Percentiles rank a stretch among this genome's conserved stretches.
Conservation (phyloP, 2,888 invertebrate genomes). For the Leptopterna dolabrata region DNA sequence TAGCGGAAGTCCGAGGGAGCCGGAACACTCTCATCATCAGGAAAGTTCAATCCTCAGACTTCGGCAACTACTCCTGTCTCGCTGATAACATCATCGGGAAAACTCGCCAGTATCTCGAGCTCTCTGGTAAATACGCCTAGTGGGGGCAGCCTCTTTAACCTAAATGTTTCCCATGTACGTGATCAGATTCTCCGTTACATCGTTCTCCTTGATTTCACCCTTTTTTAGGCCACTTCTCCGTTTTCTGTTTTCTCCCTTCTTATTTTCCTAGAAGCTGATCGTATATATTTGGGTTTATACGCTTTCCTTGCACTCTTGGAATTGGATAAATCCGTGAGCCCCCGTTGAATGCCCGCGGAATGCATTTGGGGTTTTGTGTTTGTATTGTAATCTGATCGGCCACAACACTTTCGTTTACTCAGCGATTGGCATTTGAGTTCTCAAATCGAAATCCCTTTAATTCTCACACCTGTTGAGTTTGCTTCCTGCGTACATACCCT, state of each 20-base stretch:
- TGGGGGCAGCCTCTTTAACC: background rate
- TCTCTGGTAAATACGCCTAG: conserved; percentile 72
- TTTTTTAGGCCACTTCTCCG: background rate
- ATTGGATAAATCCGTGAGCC: background rate
- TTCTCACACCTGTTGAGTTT: too few relatives aligned
- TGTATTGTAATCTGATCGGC: background rate
- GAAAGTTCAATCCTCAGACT: conserved; percentile 76
- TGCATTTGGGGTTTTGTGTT: background rate
- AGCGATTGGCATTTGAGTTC: too few relatives aligned
- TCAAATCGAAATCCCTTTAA: too few relatives aligned
- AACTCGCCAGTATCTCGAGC: conserved; percentile 74
- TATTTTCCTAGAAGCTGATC: background rate
- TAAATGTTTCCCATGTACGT: background rate
- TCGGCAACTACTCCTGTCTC: conserved; percentile 78
- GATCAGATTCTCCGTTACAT: background rate
- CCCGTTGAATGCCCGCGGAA: background rate
- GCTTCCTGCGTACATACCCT: too few relatives aligned
- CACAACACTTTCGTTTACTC: too few relatives aligned
- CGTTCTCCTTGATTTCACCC: background rate
- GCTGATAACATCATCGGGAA: conserved; percentile 78
- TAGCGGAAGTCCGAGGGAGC: conserved; percentile 76
- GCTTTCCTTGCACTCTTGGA: background rate
- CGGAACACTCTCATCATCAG: conserved; percentile 76
- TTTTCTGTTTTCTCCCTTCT: background rate
- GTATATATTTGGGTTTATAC: background rate